Base-by-base conservation (phyloP, 2,888 invertebrate genomes). In the Anaspis maculata region DNA sequence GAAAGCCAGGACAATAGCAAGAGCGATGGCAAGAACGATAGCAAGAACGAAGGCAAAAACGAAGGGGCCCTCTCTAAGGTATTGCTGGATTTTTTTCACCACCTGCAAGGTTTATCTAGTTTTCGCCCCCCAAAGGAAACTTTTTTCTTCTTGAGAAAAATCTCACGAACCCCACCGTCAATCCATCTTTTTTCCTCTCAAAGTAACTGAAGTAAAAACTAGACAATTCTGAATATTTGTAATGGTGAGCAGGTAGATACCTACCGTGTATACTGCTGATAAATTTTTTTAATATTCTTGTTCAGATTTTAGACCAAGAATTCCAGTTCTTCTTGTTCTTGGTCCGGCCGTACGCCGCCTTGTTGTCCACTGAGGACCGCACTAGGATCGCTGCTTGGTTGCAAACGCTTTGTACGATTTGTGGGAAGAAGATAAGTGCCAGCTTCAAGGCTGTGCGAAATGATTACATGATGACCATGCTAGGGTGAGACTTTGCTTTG, bases 371-470 rank as follows among this genome's bases (percentile, higher is more conserved):
- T 2, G 59, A 62, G 11, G 69, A 71, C 16, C 59, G 66, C 23
- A 64, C 66, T 0, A 60, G 64, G 39, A 66, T 66, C 1, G 67
- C 68, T 1, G 54, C 65, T 3, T 74, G 73, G 73, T 50, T 72
- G 15, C 69, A 70, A 48, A 62, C 62, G n/a, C 52, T 74, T 3
- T 70, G 70, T 25, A 61, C 67, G 3, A 61, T 73, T 13, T 57
- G 63, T 11, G 62, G 62, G 7, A 51, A 51, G 1, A 44, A 57
- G 2, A n/a, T n/a, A n/a, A 72, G 73, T 46, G 61, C 66, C 0
- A 60, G 62, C 22, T 69, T 72, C 68, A 69, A 69, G 44, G 68
- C 66, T 2, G 60, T 72, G n/a, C 56, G 73, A 11, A 73, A 74
- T 45, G 72, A 74, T 48, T 74, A 74, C 45, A 69, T 70, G 44